phyloP scores from a whole-genome alignment of 2,113 vertebrate species.

The Mustelus asterias region DNA sequence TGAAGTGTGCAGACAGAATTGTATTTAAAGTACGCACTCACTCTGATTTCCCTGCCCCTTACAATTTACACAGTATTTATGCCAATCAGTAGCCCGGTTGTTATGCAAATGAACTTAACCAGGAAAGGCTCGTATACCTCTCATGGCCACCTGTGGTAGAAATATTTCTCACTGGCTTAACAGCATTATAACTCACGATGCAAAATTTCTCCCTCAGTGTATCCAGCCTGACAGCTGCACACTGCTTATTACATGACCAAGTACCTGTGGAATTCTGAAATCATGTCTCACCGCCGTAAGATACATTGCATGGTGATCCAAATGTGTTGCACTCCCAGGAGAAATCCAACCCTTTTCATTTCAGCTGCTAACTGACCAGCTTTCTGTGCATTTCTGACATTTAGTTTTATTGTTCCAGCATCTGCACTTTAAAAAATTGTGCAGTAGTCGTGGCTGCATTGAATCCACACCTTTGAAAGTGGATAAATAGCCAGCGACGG shows the following conservation, averaged over 20 bases:
- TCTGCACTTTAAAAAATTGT: not conserved
- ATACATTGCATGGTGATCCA: not conserved
- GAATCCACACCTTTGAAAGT: not conserved
- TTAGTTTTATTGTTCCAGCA: not conserved
- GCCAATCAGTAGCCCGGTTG: not conserved
- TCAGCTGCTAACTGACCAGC: not conserved
- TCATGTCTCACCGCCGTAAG: not conserved
- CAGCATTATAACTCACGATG: not conserved
- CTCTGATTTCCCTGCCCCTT: not conserved
- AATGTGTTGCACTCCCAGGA: not conserved
- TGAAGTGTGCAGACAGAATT: not conserved
- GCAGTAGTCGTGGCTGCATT: not conserved
- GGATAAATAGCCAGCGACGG: no score
- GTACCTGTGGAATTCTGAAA: not conserved
- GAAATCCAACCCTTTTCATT: not conserved
- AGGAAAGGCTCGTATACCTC: not conserved
- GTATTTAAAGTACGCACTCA: not conserved
- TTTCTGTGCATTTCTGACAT: not conserved
- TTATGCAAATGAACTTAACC: not conserved
- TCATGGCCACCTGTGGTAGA: not conserved
- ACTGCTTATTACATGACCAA: not conserved
- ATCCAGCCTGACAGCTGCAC: not conserved
- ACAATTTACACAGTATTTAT: not conserved
- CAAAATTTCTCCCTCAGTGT: not conserved
- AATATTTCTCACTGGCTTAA: not conserved